Evolutionary conservation across 2,888 invertebrate species (phyloP).

Genomic region (Anodontia alba): DNA sequence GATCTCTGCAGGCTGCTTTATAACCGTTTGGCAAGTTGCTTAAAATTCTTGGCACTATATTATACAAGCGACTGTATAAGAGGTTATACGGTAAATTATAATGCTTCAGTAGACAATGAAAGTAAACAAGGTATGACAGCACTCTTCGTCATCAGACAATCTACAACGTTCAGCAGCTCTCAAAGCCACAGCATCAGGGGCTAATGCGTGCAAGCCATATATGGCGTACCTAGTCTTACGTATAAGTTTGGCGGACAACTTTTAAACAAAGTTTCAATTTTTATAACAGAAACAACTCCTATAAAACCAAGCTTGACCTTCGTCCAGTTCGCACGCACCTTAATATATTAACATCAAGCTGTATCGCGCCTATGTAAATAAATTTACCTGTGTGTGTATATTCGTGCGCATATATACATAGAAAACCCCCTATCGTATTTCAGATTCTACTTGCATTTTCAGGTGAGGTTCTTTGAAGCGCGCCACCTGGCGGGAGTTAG

Average conservation of each 20-base stretch:
- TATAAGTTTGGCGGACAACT: neutral
- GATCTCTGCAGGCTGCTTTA: too few relatives aligned
- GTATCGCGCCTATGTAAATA: slow-evolving; percentile 13
- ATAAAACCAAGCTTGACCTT: neutral
- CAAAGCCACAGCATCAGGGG: neutral
- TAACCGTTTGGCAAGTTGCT: too few relatives aligned
- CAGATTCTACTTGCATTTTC: slow-evolving; percentile 60
- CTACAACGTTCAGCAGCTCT: neutral
- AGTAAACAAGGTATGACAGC: slow-evolving; percentile 23
- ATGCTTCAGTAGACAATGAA: slow-evolving; percentile 15
- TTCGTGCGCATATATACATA: neutral
- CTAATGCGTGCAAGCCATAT: slow-evolving; percentile 18
- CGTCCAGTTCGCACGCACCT: neutral
- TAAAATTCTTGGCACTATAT: too few relatives aligned
- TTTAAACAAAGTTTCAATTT: neutral
- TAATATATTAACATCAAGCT: neutral
- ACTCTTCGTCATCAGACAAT: neutral
- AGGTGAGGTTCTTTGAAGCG: slow-evolving; percentile 54
- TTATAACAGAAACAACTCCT: neutral
- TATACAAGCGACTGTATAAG: too few relatives aligned
- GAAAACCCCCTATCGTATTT: slow-evolving; percentile 49
- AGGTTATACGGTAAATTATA: slow-evolving; percentile 13
- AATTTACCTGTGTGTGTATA: neutral
- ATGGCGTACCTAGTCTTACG: neutral
- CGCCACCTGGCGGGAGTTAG: slow-evolving; percentile 68